Percentiles rank a stretch among this genome's conserved stretches.
phyloP scores from a whole-genome alignment of 2,113 vertebrate genomes.

The Bubalus kerabau region DNA sequence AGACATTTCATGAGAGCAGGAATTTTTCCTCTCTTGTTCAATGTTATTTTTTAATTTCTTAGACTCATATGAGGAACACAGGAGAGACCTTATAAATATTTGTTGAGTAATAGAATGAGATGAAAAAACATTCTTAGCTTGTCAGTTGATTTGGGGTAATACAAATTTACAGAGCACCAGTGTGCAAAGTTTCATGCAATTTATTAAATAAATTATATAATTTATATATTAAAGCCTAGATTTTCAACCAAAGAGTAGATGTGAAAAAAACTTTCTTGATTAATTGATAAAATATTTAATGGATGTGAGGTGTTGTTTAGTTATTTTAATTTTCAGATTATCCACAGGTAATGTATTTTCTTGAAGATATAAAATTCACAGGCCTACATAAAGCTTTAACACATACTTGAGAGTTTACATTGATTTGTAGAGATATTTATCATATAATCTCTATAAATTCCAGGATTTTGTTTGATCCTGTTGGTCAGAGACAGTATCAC shows the following conservation, averaged over 20 bases:
- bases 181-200: background rate
- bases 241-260: background rate
- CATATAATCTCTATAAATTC: background rate
- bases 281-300: background rate
- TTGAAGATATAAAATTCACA: background rate
- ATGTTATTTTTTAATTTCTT: background rate
- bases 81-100: background rate
- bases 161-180: background rate
- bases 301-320: background rate
- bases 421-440: background rate
- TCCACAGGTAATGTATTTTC: background rate
- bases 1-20: background rate
- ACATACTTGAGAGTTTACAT: background rate
- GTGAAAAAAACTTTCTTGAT: background rate
- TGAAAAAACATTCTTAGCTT: background rate
- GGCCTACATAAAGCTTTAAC: background rate
- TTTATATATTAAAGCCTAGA: background rate
- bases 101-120: background rate
- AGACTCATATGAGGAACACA: background rate
- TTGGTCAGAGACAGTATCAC: background rate
- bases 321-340: constrained; percentile 21
- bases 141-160: background rate
- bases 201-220: background rate
- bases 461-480: background rate
- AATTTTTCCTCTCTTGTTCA: background rate